phyloP scores from a whole-genome alignment of 2,888 invertebrate genomes.

The Linyphia triangularis region DNA sequence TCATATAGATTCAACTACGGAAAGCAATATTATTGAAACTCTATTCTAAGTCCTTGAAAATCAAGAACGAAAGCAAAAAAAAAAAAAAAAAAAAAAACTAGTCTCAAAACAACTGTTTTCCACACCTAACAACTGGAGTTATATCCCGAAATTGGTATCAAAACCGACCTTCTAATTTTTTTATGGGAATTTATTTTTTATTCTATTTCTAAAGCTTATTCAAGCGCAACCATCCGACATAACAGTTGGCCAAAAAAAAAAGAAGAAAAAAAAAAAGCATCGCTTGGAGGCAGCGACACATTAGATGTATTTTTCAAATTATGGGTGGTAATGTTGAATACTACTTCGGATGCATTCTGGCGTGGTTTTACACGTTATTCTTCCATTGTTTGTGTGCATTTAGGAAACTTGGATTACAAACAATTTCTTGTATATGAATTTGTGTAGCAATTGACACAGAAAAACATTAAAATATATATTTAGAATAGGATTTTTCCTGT shows the following conservation, averaged over 20 bases:
- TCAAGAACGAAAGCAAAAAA: constrained; percentile 22
- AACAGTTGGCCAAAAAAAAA: constrained; percentile 37
- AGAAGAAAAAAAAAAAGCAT: too few relatives aligned
- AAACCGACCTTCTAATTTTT: constrained; percentile 69
- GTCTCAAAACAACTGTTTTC: constrained; percentile 5
- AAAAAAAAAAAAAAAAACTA: constrained; percentile 4
- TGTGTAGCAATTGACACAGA: constrained; percentile 50
- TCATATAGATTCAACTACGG: not conserved
- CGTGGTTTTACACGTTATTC: constrained; percentile 19
- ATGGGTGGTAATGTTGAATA: constrained; percentile 24
- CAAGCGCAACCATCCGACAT: constrained; percentile 56
- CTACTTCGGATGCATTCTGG: constrained; percentile 1
- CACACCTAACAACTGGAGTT: constrained; percentile 53
- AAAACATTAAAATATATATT: constrained; percentile 26
- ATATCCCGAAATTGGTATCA: constrained; percentile 44
- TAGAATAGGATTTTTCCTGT: constrained; percentile 32
- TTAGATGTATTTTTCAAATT: constrained; percentile 40
- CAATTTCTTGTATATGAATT: not conserved
- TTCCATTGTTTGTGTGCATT: constrained; percentile 36
- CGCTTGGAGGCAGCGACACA: constrained; percentile 26
- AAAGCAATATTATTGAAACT: not conserved
- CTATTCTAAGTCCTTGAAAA: constrained; percentile 1
- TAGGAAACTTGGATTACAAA: constrained; percentile 6
- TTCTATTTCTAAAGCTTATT: constrained; percentile 48
- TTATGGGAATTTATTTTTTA: constrained; percentile 16